Evolutionary conservation across 2,888 invertebrate species (phyloP).

Genomic region (Petrophora chlorosata): DNA sequence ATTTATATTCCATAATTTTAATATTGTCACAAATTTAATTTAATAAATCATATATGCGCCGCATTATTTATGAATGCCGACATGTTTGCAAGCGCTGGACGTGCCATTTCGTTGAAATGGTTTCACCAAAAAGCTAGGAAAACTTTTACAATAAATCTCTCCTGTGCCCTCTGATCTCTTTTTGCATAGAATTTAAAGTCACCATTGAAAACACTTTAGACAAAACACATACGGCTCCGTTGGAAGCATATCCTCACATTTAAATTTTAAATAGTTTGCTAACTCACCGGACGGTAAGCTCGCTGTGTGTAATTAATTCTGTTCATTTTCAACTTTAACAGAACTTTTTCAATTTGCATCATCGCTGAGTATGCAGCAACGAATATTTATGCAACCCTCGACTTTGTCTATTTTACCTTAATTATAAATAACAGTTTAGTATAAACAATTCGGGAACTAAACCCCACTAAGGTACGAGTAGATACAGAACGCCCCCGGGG

Average conservation of each 20-base stretch:
- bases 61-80: no score
- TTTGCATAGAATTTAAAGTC: neutral
- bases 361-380: conserved; percentile 40
- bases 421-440: conserved; percentile 28
- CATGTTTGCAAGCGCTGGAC: no score
- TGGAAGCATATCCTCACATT: conserved; percentile 12
- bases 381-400: conserved; percentile 42
- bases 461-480: conserved; percentile 8
- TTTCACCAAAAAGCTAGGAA: no score
- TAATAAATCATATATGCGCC: no score
- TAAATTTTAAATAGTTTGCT: conserved; percentile 41
- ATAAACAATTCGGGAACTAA: no score
- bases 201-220: neutral
- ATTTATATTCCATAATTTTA: no score
- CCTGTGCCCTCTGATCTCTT: neutral
- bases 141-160: no score
- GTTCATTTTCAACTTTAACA: conserved; percentile 46
- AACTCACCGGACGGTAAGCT: conserved; percentile 36
- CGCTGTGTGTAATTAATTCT: conserved; percentile 55
- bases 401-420: conserved; percentile 37
- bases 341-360: conserved; percentile 68
- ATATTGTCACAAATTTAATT: no score
- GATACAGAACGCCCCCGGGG: neutral
- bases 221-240: neutral
- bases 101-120: no score